Conservation (phyloP, 2,888 invertebrate genomes). For the Metalampra italica region DNA sequence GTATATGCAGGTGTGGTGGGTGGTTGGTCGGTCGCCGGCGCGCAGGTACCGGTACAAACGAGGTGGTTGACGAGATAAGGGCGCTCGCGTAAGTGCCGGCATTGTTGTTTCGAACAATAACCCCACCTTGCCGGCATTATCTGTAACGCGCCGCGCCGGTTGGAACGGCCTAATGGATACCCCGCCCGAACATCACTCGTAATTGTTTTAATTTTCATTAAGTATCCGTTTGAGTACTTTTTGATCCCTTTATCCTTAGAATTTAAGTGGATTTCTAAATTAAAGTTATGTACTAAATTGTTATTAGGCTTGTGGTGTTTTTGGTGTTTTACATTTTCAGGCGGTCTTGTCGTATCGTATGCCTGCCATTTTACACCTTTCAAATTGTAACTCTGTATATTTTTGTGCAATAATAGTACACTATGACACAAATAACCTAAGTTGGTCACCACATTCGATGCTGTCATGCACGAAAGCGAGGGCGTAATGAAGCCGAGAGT, state of each 20-base stretch:
- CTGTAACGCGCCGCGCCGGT: slow-evolving; percentile 35
- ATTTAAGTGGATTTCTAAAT: slow-evolving; percentile 1
- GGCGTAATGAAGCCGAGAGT: too few relatives aligned
- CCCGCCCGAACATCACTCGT: slow-evolving; percentile 46
- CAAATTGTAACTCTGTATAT: too few relatives aligned
- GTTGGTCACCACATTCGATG: too few relatives aligned
- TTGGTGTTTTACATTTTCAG: too few relatives aligned
- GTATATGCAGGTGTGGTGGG: slow-evolving; percentile 43
- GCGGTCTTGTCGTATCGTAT: too few relatives aligned
- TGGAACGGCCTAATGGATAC: slow-evolving; percentile 55
- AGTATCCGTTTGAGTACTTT: slow-evolving; percentile 49
- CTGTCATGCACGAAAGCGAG: too few relatives aligned
- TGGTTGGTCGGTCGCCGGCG: slow-evolving; percentile 3
- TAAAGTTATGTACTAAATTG: background rate
- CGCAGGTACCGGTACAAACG: slow-evolving; percentile 47
- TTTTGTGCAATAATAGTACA: too few relatives aligned
- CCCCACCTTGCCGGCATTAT: slow-evolving; percentile 50
- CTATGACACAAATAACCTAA: too few relatives aligned
- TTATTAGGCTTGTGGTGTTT: background rate
- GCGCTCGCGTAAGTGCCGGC: slow-evolving; percentile 49
- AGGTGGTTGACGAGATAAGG: slow-evolving; percentile 63
- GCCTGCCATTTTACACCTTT: too few relatives aligned
- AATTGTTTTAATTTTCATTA: slow-evolving; percentile 64
- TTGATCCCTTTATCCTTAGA: slow-evolving; percentile 43
- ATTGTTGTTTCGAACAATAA: slow-evolving; percentile 60